Evolutionary conservation across 2,113 vertebrate species (phyloP).

Genomic region (Gadus macrocephalus): DNA sequence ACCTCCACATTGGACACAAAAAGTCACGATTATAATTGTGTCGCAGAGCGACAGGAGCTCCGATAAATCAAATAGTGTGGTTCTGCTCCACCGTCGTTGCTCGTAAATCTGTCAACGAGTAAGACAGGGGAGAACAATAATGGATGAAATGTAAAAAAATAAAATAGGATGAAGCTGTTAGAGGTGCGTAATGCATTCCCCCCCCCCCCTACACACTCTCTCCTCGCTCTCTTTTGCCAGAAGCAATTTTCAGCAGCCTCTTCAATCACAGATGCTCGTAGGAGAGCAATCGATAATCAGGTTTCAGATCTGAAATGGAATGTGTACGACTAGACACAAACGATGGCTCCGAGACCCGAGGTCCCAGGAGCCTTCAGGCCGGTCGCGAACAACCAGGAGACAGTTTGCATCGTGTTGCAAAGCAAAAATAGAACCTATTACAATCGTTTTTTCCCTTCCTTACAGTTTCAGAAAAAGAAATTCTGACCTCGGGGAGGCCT

Average conservation of each 20-base stretch:
- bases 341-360: background rate
- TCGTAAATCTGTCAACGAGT: too few relatives aligned
- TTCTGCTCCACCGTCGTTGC: too few relatives aligned
- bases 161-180: conserved; percentile 31
- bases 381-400: conserved; percentile 23
- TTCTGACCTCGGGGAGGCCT: too few relatives aligned
- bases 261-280: conserved; percentile 23
- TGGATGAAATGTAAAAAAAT: conserved; percentile 18
- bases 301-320: conserved; percentile 10
- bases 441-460: background rate
- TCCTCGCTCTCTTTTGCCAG: background rate
- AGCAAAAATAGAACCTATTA: background rate
- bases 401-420: conserved; percentile 20
- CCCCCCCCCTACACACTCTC: too few relatives aligned
- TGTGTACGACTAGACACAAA: conserved; percentile 13
- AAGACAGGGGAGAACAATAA: background rate
- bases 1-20: too few relatives aligned
- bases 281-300: conserved; percentile 25
- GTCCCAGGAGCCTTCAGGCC: conserved; percentile 12
- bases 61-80: too few relatives aligned
- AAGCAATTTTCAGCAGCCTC: conserved; percentile 16
- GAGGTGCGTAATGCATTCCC: background rate
- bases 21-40: too few relatives aligned
- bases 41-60: too few relatives aligned
- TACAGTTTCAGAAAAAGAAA: too few relatives aligned